Evolutionary conservation across 2,888 invertebrate species (phyloP).

Genomic region (Zygothrica quintamaculata): DNA sequence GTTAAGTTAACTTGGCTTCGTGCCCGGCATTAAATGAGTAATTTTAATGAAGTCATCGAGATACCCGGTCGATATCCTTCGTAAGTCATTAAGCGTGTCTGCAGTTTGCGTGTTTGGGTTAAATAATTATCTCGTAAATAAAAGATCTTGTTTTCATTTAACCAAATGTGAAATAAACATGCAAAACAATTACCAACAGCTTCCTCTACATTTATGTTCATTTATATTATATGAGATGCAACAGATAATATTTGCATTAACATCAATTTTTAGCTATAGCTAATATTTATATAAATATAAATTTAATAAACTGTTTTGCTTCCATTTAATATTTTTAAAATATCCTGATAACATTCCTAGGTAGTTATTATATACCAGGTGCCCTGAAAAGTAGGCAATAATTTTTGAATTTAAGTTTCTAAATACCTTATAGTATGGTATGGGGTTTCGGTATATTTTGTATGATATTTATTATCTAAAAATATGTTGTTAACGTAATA

Average conservation of each 20-base stretch:
- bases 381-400: not conserved
- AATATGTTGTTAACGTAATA: too few relatives aligned
- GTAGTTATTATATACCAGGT: too few relatives aligned
- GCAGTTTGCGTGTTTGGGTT: slow-evolving; percentile 26
- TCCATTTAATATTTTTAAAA: too few relatives aligned
- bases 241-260: too few relatives aligned
- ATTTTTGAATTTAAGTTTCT: too few relatives aligned
- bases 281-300: too few relatives aligned
- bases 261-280: too few relatives aligned
- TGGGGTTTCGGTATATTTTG: too few relatives aligned
- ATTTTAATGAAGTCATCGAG: slow-evolving; percentile 46
- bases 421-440: too few relatives aligned
- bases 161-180: slow-evolving; percentile 38
- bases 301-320: too few relatives aligned
- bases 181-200: slow-evolving; percentile 32
- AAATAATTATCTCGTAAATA: slow-evolving; percentile 51
- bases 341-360: too few relatives aligned
- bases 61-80: slow-evolving; percentile 37
- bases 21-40: slow-evolving; percentile 56
- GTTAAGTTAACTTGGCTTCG: slow-evolving; percentile 38
- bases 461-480: too few relatives aligned
- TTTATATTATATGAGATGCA: not conserved
- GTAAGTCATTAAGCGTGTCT: slow-evolving; percentile 35
- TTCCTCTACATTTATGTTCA: not conserved
- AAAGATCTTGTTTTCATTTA: slow-evolving; percentile 31